Conservation (phyloP, 2,797 vertebrate genomes). For the Microctenopoma stevenorrisi region DNA sequence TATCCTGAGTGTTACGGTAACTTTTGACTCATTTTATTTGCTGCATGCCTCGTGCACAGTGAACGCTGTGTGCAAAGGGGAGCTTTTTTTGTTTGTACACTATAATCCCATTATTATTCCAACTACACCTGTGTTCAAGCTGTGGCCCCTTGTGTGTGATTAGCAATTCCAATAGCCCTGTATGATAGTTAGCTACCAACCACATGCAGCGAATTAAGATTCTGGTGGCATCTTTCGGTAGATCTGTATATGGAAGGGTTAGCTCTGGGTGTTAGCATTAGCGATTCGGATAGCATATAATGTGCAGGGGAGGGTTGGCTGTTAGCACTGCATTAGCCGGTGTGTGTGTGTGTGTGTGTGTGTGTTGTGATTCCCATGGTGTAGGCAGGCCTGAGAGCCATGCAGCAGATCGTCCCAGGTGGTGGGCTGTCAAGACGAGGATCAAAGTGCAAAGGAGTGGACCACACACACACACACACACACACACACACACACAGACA, state of each 20-base stretch:
- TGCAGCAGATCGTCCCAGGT: conserved; percentile 75
- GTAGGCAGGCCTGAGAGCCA: conserved; percentile 65
- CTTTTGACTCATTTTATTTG: conserved; percentile 18
- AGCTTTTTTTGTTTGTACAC: conserved; percentile 32
- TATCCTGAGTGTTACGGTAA: neutral
- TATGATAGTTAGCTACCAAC: conserved; percentile 33
- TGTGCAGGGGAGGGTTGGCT: conserved; percentile 36
- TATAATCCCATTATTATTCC: conserved; percentile 59
- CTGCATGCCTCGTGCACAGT: conserved; percentile 7
- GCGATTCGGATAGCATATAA: conserved; percentile 62
- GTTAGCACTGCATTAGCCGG: conserved; percentile 47
- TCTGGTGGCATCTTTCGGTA: conserved; percentile 43
- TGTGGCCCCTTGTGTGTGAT: conserved; percentile 49
- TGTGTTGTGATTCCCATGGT: conserved; percentile 72
- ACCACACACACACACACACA: conserved; percentile 62
- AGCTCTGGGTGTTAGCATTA: conserved; percentile 65
- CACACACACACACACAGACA: conserved; percentile 33
- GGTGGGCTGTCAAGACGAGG: conserved; percentile 79
- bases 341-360: neutral
- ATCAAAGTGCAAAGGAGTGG: conserved; percentile 79
- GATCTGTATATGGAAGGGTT: conserved; percentile 55
- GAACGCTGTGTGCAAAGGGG: conserved; percentile 13
- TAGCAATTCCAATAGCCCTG: conserved; percentile 56
- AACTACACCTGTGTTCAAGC: conserved; percentile 54
- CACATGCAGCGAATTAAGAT: conserved; percentile 45